These are phyloP conservation scores for Oxyscelio sp. DNA, from an alignment of 2,888 invertebrate genomes.

Conservation along the genomic window DNA sequence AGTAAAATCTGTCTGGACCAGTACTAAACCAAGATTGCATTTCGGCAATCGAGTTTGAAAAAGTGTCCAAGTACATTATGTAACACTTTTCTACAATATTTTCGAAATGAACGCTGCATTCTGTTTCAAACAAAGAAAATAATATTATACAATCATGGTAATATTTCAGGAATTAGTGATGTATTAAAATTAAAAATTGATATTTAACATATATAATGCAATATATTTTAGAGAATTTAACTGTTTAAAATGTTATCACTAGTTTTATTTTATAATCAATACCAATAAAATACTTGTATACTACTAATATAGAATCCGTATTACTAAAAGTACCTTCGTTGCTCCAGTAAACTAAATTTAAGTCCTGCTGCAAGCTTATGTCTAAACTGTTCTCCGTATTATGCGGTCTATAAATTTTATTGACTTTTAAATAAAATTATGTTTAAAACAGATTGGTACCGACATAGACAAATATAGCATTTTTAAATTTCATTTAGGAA, in stretches of 20 bases:
- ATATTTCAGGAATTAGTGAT: too few species aligned
- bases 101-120: conserved; percentile 89
- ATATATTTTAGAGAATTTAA: too few species aligned
- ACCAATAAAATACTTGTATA: conserved; percentile 15
- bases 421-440: conserved; percentile 91
- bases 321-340: conserved; percentile 90
- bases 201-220: too few species aligned
- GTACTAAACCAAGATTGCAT: conserved; percentile 90
- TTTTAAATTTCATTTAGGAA: too few species aligned
- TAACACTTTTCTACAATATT: conserved; percentile 92
- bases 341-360: conserved; percentile 94
- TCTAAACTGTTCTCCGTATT: conserved; percentile 91
- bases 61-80: conserved; percentile 91
- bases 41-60: conserved; percentile 89
- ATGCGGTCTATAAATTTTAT: conserved; percentile 93
- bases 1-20: conserved; percentile 93
- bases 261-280: conserved; percentile 5
- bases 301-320: too few species aligned
- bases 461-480: too few species aligned
- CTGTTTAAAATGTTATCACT: too few species aligned
- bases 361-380: conserved; percentile 91
- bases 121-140: conserved; percentile 84
- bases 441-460: too few species aligned
- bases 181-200: too few species aligned
- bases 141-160: too few species aligned